These are phyloP conservation scores for Syrmaticus mikado DNA, from an alignment of 2,113 vertebrate genomes.

Conservation along the genomic window DNA sequence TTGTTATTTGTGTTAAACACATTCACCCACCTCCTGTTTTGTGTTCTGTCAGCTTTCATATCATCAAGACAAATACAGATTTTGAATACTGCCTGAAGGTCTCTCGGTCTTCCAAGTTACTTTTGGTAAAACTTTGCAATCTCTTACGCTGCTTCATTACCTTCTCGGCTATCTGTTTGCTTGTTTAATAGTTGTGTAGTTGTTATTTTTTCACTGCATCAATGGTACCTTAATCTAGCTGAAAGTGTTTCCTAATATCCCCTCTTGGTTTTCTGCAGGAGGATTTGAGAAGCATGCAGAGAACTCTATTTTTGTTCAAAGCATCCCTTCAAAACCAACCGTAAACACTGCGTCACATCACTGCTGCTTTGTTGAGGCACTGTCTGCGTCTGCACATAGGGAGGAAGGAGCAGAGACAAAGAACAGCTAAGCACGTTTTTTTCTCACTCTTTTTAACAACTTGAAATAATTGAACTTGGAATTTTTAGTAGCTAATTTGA, in stretches of 20 bases:
- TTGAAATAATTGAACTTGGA: background rate
- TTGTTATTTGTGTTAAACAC: background rate
- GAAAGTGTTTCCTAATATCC: background rate
- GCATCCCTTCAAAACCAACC: background rate
- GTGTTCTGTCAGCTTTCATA: background rate
- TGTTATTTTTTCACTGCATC: background rate
- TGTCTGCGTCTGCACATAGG: background rate
- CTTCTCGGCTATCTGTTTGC: background rate
- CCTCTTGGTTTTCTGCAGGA: background rate
- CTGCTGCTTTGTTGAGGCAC: background rate
- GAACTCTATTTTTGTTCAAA: background rate
- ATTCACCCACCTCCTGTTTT: background rate
- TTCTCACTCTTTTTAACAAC: background rate
- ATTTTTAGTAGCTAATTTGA: background rate
- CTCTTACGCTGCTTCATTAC: background rate
- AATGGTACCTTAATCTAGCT: background rate
- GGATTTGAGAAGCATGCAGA: background rate
- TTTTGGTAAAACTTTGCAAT: background rate
- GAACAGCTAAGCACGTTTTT: background rate
- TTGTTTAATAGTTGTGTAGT: background rate
- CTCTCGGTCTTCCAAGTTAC: background rate
- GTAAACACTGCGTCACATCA: background rate
- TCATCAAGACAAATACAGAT: background rate
- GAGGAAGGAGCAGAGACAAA: background rate
- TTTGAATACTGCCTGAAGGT: background rate